Conservation (phyloP, 2,888 invertebrate species). For the Orthonychiurus folsomi region DNA sequence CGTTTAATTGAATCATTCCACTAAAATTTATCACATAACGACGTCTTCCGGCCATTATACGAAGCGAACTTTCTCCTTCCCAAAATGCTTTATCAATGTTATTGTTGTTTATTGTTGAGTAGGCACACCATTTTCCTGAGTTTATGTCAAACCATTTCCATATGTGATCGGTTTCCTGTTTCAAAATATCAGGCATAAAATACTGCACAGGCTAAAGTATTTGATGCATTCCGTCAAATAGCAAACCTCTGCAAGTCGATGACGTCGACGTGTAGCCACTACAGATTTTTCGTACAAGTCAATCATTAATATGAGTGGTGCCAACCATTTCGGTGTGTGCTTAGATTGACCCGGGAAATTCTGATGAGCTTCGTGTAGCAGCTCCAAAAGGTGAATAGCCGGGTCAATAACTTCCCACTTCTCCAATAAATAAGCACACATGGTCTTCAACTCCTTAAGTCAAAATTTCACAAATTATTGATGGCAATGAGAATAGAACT, state of each 20-base stretch:
- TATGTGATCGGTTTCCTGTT: conserved; percentile 42
- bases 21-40: conserved; percentile 68
- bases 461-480: conserved; percentile 19
- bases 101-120: conserved; percentile 61
- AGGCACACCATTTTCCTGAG: conserved; percentile 69
- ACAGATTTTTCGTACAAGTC: conserved; percentile 70
- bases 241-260: conserved; percentile 54
- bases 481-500: not conserved
- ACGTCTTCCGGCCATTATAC: conserved; percentile 63
- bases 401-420: conserved; percentile 37
- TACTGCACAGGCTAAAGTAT: not conserved
- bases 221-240: conserved; percentile 4
- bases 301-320: conserved; percentile 61
- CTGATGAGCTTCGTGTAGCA: conserved; percentile 31
- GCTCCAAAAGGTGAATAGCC: conserved; percentile 27
- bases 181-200: conserved; percentile 6
- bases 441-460: conserved; percentile 56
- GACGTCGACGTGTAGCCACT: conserved; percentile 57
- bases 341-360: conserved; percentile 26
- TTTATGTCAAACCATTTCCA: conserved; percentile 81
- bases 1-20: conserved; percentile 62
- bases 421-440: conserved; percentile 53
- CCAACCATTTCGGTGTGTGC: conserved; percentile 62
- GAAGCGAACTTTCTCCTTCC: conserved; percentile 58
- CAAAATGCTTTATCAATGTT: conserved; percentile 69